Conservation (phyloP, 2,888 invertebrate genomes). For the Deroplatys truncata region DNA sequence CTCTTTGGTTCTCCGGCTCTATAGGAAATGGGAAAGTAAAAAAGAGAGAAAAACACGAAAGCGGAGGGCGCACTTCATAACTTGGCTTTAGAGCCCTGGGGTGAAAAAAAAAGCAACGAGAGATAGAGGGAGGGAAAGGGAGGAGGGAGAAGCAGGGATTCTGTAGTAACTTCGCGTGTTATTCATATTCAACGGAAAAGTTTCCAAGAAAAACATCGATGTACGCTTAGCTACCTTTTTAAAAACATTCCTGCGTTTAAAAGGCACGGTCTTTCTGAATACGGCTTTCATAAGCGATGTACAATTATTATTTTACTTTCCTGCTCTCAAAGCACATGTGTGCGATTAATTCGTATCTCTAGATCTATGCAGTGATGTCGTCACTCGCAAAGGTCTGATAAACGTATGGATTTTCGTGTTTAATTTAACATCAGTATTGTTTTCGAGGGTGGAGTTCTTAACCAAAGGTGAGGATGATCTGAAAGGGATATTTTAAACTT, state of each 20-base stretch:
- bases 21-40: background rate
- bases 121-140: too few species aligned
- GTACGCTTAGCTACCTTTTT: background rate
- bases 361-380: too few species aligned
- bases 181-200: background rate
- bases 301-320: too few species aligned
- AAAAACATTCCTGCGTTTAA: background rate
- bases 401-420: too few species aligned
- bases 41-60: background rate
- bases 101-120: background rate
- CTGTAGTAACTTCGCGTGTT: background rate
- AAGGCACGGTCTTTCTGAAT: background rate
- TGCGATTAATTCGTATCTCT: too few species aligned
- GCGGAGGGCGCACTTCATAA: background rate
- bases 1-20: background rate
- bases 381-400: too few species aligned
- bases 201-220: background rate
- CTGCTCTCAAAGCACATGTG: too few species aligned
- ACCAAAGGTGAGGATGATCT: too few species aligned
- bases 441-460: too few species aligned
- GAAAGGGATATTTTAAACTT: too few species aligned
- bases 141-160: background rate
- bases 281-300: too few species aligned
- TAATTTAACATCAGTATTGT: too few species aligned
- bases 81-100: background rate